Evolutionary conservation across 2,888 invertebrate species (phyloP).

Genomic region (Pogonocherus hispidulus): DNA sequence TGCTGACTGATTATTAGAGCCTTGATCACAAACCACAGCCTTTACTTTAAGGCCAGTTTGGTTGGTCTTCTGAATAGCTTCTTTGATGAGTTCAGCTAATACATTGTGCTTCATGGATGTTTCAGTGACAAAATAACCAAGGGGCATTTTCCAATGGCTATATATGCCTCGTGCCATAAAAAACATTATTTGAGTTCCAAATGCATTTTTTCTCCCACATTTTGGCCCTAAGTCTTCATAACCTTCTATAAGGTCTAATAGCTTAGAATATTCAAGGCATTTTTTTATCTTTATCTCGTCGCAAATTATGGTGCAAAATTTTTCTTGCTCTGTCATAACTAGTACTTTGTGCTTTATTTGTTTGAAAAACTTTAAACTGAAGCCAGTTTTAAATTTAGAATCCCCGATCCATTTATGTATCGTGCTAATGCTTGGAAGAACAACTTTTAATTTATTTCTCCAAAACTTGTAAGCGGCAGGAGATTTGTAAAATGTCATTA

Average conservation of each 20-base stretch:
- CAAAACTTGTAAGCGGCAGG: slow-evolving; percentile 4
- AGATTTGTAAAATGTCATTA: slow-evolving; percentile 5
- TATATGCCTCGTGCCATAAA: slow-evolving; percentile 5
- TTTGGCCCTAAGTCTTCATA: background rate
- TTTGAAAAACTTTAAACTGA: background rate
- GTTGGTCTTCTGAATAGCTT: background rate
- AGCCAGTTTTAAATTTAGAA: background rate
- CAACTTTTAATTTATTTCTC: slow-evolving; percentile 15
- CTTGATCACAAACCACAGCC: slow-evolving; percentile 5
- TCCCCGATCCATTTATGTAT: slow-evolving; percentile 1
- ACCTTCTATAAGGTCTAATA: background rate
- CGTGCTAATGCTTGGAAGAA: background rate
- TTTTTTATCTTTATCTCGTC: slow-evolving; percentile 17
- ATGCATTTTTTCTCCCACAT: background rate
- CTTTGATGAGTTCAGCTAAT: background rate
- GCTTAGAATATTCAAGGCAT: slow-evolving; percentile 3
- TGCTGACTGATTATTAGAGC: slow-evolving; percentile 4
- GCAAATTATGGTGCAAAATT: slow-evolving; percentile 3
- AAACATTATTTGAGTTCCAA: slow-evolving; percentile 8
- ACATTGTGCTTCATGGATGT: background rate
- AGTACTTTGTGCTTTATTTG: background rate
- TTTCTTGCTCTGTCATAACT: background rate
- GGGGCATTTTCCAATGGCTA: background rate
- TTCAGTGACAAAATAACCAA: background rate
- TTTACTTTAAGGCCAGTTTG: background rate